Evolutionary conservation across 1,140 invertebrate genomes (phyloP).

Genomic region (Apis florea): DNA sequence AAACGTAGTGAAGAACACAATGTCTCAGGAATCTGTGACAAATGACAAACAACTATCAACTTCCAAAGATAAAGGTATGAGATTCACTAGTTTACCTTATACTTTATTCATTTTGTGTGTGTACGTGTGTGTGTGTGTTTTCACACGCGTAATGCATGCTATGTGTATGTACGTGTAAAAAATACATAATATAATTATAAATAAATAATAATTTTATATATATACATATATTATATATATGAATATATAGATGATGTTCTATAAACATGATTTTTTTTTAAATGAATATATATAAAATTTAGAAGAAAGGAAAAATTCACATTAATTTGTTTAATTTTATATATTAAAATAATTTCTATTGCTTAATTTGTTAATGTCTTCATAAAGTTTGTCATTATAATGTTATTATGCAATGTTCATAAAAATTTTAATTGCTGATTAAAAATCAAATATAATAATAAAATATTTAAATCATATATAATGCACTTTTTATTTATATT

Average conservation of each 20-base stretch:
- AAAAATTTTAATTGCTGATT: neutral
- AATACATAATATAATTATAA: too few relatives aligned
- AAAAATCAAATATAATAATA: neutral
- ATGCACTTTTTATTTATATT: neutral
- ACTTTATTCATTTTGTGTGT: neutral
- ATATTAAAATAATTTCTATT: neutral
- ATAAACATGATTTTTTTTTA: too few relatives aligned
- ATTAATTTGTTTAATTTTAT: neutral
- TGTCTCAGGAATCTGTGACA: slow-evolving; percentile 73
- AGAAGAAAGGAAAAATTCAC: too few relatives aligned
- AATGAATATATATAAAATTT: neutral
- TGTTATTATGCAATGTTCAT: neutral
- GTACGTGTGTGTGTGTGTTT: neutral
- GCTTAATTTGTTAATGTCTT: neutral
- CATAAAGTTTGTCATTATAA: neutral
- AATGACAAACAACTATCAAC: slow-evolving; percentile 72
- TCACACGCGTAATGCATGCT: too few relatives aligned
- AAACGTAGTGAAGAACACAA: slow-evolving; percentile 50
- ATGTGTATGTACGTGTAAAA: too few relatives aligned
- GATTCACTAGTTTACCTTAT: slow-evolving; percentile 1
- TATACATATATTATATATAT: too few relatives aligned
- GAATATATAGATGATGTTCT: neutral
- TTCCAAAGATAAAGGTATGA: slow-evolving; percentile 45
- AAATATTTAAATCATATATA: neutral
- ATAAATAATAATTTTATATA: too few relatives aligned